Base-by-base conservation (phyloP, 2,888 invertebrate genomes). In the Mythimna ferrago region DNA sequence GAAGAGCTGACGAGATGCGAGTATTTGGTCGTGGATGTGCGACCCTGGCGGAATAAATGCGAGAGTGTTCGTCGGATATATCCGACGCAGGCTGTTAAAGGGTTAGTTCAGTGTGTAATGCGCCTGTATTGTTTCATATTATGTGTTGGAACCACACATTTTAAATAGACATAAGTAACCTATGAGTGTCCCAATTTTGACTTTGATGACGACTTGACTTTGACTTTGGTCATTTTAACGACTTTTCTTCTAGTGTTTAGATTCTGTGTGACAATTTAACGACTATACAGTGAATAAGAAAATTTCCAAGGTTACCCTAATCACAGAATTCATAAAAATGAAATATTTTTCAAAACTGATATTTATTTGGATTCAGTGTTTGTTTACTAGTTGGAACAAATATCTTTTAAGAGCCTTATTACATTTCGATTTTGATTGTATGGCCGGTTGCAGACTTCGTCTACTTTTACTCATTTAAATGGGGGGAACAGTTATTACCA, bases 91-190 rank as follows among this genome's bases (percentile, higher is more conserved):
- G 5, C 44, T 11, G 10, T 44, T 11, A 5, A 14, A 44, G 44
- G 5, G 14, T 44, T 48, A 3, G n/a, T 67, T 60, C 80, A 75
- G 79, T 80, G 75, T 79, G 75, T 80, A 35, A 11, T 64, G 6
- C 38, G 21, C 32, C 56, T 63, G 16, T 58, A 19, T 21, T 6
- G 16, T 62, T 48, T 71, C 38, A 19, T 58, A 41, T 5, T 58
- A 58, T 65, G 53, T 75, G 48, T 66, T 66, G 32, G 19, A 44
- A 7, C 21, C 54, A 26, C 64, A 65, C 61, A 62, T 71, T 38
- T 65, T 54, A 74, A 61, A 54, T 80, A 79, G 66, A 21, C 44
- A 26, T 70, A 74, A 61, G 56, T 54, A 35, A 48, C 2, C 6
- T 16, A 0, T 48, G 11, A 48, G 48, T 48, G 48, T 19, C 48